These are phyloP conservation scores for Corydoras maculifer DNA, from an alignment of 2,113 vertebrate genomes.

Conservation along the genomic window DNA sequence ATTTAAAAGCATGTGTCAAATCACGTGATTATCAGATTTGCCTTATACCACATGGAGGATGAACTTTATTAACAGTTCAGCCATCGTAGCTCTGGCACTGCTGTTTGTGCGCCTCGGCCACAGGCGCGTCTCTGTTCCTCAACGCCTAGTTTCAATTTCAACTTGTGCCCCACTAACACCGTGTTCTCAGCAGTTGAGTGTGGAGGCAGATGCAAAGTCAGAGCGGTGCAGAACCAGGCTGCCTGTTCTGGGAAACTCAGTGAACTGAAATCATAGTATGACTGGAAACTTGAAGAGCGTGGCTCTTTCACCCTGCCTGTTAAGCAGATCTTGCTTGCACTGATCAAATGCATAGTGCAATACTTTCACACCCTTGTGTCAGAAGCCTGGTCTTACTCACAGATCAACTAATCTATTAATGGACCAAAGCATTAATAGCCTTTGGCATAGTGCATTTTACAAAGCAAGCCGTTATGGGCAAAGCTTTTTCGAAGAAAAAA, in stretches of 20 bases:
- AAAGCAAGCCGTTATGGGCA: no score
- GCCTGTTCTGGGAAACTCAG: slow-evolving; percentile 48
- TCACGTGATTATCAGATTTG: slow-evolving; percentile 24
- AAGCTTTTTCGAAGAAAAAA: no score
- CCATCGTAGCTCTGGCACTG: background rate
- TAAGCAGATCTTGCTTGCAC: slow-evolving; percentile 21
- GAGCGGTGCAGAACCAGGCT: slow-evolving; percentile 29
- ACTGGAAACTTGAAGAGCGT: slow-evolving; percentile 45
- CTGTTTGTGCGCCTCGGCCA: slow-evolving; percentile 23
- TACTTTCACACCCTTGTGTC: slow-evolving; percentile 9
- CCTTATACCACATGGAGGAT: slow-evolving; percentile 6
- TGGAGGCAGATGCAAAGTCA: slow-evolving; percentile 46
- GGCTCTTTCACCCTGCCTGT: slow-evolving; percentile 22
- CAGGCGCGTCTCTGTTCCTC: slow-evolving; percentile 26
- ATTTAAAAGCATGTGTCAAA: background rate
- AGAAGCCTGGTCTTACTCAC: slow-evolving; percentile 10
- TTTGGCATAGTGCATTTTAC: no score
- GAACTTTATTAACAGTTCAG: slow-evolving; percentile 38
- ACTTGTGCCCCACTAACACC: slow-evolving; percentile 9
- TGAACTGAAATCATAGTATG: slow-evolving; percentile 44
- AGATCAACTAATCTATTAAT: background rate
- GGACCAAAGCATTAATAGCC: background rate
- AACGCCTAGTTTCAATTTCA: slow-evolving; percentile 45
- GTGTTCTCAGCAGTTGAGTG: slow-evolving; percentile 39
- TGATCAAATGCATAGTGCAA: slow-evolving; percentile 3